Percentiles rank a stretch among this genome's conserved stretches.
These are phyloP conservation scores for Paradoxurus hermaphroditus DNA, from an alignment of 2,113 vertebrate genomes.

Conservation along the genomic window DNA sequence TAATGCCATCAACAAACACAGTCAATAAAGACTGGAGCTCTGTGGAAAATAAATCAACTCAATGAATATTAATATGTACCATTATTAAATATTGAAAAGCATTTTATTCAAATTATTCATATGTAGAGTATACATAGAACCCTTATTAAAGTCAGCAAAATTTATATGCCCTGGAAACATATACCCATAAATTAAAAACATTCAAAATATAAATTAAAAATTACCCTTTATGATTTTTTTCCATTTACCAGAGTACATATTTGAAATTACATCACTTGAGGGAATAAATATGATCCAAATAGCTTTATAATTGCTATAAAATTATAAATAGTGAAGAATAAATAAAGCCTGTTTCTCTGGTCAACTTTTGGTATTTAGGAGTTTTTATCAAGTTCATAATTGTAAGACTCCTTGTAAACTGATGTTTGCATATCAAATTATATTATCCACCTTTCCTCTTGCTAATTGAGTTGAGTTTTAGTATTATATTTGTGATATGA, in stretches of 20 bases:
- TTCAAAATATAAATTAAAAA: not conserved
- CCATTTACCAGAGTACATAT: not conserved
- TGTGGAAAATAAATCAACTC: not conserved
- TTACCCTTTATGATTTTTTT: not conserved
- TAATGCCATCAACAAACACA: not conserved
- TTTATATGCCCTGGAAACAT: not conserved
- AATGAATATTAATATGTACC: not conserved
- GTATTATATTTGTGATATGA: not conserved
- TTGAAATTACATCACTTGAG: not conserved
- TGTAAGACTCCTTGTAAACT: not conserved
- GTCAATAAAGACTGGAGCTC: not conserved
- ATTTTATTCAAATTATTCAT: not conserved
- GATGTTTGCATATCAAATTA: not conserved
- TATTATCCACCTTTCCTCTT: not conserved
- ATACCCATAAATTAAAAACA: not conserved
- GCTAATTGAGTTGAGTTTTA: not conserved
- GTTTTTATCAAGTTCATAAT: not conserved
- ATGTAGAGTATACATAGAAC: not conserved
- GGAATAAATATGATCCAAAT: not conserved
- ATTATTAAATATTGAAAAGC: not conserved
- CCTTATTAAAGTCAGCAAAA: not conserved
- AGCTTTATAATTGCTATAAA: not conserved
- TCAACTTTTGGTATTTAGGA: not conserved
- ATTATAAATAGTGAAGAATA: not conserved
- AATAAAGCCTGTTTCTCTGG: not conserved